These are phyloP conservation scores for Saccostrea cuccullata DNA, from an alignment of 1,140 invertebrate genomes.

Conservation along the genomic window DNA sequence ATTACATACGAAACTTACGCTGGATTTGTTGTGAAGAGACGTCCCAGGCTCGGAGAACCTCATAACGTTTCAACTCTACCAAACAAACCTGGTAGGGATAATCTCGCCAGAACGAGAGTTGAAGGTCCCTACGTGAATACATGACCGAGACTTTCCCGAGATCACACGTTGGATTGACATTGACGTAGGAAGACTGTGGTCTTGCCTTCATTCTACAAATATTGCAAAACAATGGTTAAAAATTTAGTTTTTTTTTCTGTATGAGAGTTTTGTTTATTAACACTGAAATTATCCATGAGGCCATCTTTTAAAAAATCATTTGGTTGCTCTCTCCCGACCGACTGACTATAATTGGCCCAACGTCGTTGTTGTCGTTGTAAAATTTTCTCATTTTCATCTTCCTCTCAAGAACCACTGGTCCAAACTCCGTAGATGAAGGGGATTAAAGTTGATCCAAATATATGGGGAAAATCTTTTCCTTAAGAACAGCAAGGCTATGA, in stretches of 20 bases:
- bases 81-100: constrained; percentile 1
- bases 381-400: no score
- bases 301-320: no score
- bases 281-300: background rate
- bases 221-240: background rate
- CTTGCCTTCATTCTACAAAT: background rate
- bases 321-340: no score
- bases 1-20: background rate
- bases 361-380: no score
- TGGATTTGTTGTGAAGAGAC: background rate
- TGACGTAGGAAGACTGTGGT: background rate
- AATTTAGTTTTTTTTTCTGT: background rate
- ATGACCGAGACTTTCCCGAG: background rate
- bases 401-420: no score
- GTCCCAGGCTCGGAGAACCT: background rate
- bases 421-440: no score
- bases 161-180: constrained; percentile 21
- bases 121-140: constrained; percentile 10
- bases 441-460: no score
- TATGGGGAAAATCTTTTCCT: no score
- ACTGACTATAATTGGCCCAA: no score
- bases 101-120: constrained; percentile 22
- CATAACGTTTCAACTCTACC: constrained; percentile 4
- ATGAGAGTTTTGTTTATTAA: background rate
- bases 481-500: no score